Base-by-base conservation (phyloP, 2,113 vertebrate genomes). In the Menidia beryllina region DNA sequence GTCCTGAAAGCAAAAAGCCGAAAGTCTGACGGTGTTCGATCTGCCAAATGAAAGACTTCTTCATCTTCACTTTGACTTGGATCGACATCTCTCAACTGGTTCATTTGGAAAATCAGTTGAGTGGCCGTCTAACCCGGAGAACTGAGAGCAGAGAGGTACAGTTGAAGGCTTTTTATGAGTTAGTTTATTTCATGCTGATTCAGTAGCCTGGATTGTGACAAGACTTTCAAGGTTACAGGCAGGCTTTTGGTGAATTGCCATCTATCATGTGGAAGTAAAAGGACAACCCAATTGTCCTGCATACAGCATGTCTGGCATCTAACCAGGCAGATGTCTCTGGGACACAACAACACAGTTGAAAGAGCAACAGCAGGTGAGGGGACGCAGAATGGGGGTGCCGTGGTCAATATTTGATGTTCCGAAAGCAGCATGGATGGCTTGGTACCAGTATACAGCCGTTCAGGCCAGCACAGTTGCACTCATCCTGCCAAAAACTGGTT, bases 1-100 rank as follows among this genome's bases (percentile, higher is more conserved):
- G 60, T 99, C 97, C 97, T 99, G 83, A 82, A 65, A 49, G 62
- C 7, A 50, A 8, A 55, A 38, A 66, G 17, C 69, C 4, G 14
- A 56, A 68, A 58, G 24, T 52, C 47, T 36, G 21, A 19, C 30
- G 49, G 48, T 6, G 1, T 20, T 27, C 53, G 13, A 63, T 60
- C 25, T 23, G n/a, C 7, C 24, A 15, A 20, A 34, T 13, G 56
- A 41, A 69, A 15, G 10, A 24, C 20, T 59, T 47, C 11, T 3
- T 59, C 43, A 25, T 55, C 43, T 56, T 43, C 34, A 23, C 9
- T 47, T 53, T 38, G 14, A 15, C n/a, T 49, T 41, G 27, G 59
- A 13, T 12, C 23, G 38, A 43, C 30, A 30, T 21, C 24, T 49
- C 45, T 63, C n/a, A 49, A 45, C 17, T 60, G 34, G 23, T 14